Evolutionary conservation across 2,113 vertebrate species (phyloP).

Genomic region (Tympanuchus pallidicinctus): DNA sequence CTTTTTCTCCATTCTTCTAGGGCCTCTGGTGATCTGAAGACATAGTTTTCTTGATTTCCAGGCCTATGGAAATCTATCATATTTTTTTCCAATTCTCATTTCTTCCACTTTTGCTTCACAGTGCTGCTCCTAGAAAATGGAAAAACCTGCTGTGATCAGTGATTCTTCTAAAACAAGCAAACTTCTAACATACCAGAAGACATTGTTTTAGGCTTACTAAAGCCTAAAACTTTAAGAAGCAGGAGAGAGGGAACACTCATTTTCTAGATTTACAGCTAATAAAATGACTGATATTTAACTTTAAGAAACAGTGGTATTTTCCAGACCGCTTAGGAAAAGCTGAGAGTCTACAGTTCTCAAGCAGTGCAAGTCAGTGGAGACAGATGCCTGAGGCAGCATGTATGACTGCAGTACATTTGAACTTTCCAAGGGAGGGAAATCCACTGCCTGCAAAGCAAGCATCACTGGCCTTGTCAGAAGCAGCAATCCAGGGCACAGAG

Average conservation of each 20-base stretch:
- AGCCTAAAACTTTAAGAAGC: background rate
- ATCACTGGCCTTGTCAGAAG: fast-evolving
- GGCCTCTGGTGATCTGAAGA: background rate
- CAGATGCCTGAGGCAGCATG: background rate
- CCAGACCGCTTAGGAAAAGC: background rate
- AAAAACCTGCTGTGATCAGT: background rate
- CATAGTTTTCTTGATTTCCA: background rate
- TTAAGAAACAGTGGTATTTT: background rate
- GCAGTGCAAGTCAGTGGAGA: background rate
- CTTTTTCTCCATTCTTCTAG: background rate
- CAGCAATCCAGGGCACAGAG: fast-evolving
- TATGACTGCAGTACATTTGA: background rate
- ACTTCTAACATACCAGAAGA: background rate
- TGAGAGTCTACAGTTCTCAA: background rate
- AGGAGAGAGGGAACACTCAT: background rate
- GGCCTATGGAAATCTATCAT: background rate
- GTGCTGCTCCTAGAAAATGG: background rate
- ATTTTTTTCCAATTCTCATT: background rate
- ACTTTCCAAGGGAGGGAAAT: background rate
- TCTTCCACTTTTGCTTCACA: background rate
- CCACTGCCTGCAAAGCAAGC: background rate
- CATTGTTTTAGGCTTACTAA: background rate
- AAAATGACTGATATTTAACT: background rate
- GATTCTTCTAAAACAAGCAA: background rate
- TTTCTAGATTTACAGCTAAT: background rate